Evolutionary conservation across 2,888 invertebrate species (phyloP).

Genomic region (Dusona sp.): DNA sequence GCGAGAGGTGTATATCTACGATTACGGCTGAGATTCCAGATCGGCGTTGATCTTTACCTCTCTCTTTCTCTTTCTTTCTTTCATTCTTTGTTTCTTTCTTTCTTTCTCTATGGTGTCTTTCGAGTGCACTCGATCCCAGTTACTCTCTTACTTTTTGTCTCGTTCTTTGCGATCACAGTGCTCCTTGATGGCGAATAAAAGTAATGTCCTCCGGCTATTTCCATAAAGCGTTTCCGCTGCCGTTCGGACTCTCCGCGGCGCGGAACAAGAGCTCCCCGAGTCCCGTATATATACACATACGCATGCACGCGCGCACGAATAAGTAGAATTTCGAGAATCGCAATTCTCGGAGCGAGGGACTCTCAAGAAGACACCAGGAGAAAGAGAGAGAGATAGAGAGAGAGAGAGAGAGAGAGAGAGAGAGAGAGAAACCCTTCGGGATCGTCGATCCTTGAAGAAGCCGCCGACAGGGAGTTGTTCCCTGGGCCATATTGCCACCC

Average conservation of each 20-base stretch:
- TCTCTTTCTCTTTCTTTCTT: constrained; percentile 6
- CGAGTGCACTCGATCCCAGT: neutral
- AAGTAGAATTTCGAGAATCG: constrained; percentile 72
- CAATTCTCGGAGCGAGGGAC: constrained; percentile 65
- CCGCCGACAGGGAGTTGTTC: constrained; percentile 69
- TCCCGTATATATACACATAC: neutral
- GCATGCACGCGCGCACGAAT: constrained; percentile 25
- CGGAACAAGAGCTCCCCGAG: constrained; percentile 17
- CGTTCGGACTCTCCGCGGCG: constrained; percentile 7
- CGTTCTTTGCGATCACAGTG: neutral
- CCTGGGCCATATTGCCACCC: neutral
- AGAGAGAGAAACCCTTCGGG: constrained; percentile 63
- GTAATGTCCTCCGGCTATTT: constrained; percentile 36
- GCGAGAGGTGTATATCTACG: constrained; percentile 25
- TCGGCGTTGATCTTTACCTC: constrained; percentile 39
- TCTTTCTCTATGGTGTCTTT: constrained; percentile 2
- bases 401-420: constrained; percentile 47
- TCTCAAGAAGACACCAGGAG: constrained; percentile 3
- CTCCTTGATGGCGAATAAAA: constrained; percentile 32
- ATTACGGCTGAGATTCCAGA: constrained; percentile 41
- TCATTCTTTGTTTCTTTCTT: constrained; percentile 21
- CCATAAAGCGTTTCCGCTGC: constrained; percentile 47
- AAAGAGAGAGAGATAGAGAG: too few relatives aligned
- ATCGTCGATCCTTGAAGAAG: constrained; percentile 73
- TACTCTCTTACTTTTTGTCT: neutral